Conservation (phyloP, 2,113 vertebrate genomes). For the Xiphophorus couchianus region DNA sequence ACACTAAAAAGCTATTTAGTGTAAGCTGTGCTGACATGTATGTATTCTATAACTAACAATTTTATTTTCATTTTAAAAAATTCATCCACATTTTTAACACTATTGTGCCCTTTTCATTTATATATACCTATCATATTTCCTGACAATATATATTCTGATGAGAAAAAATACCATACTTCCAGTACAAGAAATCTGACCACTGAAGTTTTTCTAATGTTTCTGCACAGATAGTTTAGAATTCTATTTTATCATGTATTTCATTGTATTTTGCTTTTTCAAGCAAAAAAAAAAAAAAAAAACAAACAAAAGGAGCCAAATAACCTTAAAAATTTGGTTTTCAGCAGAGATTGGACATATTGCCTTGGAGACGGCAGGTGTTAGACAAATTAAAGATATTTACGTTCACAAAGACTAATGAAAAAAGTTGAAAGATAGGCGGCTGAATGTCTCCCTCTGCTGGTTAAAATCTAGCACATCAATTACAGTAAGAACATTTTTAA, state of each 20-base stretch:
- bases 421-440: neutral
- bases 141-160: neutral
- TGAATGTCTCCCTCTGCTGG: slow-evolving; percentile 53
- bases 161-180: neutral
- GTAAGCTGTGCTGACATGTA: neutral
- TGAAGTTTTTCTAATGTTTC: neutral
- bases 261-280: neutral
- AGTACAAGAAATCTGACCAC: neutral
- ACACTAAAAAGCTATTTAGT: neutral
- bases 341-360: neutral
- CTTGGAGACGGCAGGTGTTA: neutral
- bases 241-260: no score
- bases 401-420: neutral
- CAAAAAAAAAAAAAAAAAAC: neutral
- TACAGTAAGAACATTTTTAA: neutral
- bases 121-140: neutral
- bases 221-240: no score
- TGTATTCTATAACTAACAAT: neutral
- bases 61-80: neutral
- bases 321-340: neutral
- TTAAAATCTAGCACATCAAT: neutral
- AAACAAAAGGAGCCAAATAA: neutral
- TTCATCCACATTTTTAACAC: neutral
- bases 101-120: neutral
- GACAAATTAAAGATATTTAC: neutral